These are phyloP conservation scores for Xerus inauris DNA, from an alignment of 2,113 vertebrate genomes.

Conservation along the genomic window DNA sequence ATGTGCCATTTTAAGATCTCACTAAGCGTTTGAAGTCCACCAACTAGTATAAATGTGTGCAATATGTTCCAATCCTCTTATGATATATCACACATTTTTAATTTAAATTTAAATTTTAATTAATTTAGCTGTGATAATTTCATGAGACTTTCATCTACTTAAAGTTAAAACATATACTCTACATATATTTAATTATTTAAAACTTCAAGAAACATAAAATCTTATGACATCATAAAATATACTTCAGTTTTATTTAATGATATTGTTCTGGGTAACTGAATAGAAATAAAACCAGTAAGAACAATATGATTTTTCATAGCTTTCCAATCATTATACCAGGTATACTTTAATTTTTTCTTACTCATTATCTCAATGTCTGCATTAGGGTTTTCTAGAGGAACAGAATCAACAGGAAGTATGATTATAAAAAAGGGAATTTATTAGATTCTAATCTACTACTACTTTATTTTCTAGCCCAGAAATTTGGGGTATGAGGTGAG, in stretches of 20 bases:
- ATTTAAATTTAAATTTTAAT: slow-evolving; percentile 52
- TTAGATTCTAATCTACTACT: not conserved
- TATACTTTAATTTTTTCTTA: not conserved
- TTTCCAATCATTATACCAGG: not conserved
- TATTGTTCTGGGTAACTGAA: not conserved
- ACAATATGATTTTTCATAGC: slow-evolving; percentile 18
- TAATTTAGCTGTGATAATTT: slow-evolving; percentile 56
- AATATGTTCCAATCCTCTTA: not conserved
- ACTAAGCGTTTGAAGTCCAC: not conserved
- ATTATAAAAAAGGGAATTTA: no score
- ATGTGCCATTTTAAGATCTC: not conserved
- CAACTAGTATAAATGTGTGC: not conserved
- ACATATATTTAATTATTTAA: slow-evolving; percentile 35
- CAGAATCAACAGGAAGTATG: no score
- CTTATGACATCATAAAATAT: not conserved
- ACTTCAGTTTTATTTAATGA: not conserved
- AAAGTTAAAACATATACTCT: slow-evolving; percentile 13
- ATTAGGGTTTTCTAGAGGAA: no score
- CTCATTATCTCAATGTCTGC: not conserved
- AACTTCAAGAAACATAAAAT: slow-evolving; percentile 47
- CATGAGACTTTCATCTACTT: slow-evolving; percentile 24
- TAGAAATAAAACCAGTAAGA: slow-evolving; percentile 1
- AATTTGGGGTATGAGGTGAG: not conserved
- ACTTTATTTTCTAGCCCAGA: not conserved
- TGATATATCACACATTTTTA: slow-evolving; percentile 39